Evolutionary conservation across 2,797 vertebrate genomes (phyloP), one percentile per base, ranked within the genome.

Genomic region (Alca torda): DNA sequence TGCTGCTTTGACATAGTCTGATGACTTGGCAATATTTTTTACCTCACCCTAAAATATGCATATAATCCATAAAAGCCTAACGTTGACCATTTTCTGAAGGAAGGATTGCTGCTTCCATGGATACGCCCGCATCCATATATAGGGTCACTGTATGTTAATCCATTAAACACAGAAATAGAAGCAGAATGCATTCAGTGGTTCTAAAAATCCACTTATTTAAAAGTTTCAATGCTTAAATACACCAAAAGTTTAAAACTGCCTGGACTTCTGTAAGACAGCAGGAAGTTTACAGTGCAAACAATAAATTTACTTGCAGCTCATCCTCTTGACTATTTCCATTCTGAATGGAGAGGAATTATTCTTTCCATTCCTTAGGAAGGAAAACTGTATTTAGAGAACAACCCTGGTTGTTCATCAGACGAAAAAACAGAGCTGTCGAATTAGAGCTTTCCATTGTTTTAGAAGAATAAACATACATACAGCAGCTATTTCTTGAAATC

Each of bases 311-410:
- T 28, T 72, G 51, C 69, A 95, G 26, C 26, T 67, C 11, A 79
- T 46, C 1, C 51, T 89, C 50, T 84, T 7, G 26, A 83, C 37
- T 89, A 78, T 17, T 78, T 65, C 20, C 23, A 51, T 50, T 61
- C 26, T 87, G 92, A 96, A 87, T 33, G n/a, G 45, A 96, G 31
- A 90, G 43, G 46, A 78, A 92, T 94, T 96, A 73, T 80, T 95
- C 30, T 65, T 94, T 56, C 77, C 18, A 77, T 56, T 90, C 12
- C 33, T 56, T 63, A 73, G 21, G 80, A 90, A 91, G 53, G 26
- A 90, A 94, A 96, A 67, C 10, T 51, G 5, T 53, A 13, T 73
- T 96, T 96, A 87, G 74, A 82, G 69, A 93, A 93, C 59, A 72
- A 60, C 35, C 37, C 78, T 90, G 24, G n/a, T 65, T 88, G 61